phyloP scores from a whole-genome alignment of 1,140 invertebrate genomes.

The Samia ricini region DNA sequence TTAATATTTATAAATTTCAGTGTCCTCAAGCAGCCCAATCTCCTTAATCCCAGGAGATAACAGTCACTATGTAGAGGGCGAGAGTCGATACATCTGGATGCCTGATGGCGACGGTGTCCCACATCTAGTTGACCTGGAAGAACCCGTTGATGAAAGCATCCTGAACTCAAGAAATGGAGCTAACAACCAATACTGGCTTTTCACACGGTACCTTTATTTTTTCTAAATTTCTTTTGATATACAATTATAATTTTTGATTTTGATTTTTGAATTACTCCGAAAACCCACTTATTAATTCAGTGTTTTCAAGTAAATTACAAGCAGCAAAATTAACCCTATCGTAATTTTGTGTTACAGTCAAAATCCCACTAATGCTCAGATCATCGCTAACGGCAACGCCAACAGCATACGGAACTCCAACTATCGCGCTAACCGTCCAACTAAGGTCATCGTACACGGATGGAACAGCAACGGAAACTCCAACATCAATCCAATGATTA shows the following conservation, averaged over 20 bases:
- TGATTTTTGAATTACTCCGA: too few species aligned
- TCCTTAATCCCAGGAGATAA: conserved; percentile 32
- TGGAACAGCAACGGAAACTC: conserved; percentile 48
- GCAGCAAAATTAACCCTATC: background rate
- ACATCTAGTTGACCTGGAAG: conserved; percentile 30
- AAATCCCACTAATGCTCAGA: conserved; percentile 39
- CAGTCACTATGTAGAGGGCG: conserved; percentile 42
- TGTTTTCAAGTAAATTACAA: background rate
- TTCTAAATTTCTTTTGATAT: too few species aligned
- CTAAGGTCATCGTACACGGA: conserved; percentile 48
- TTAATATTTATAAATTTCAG: conserved; percentile 21
- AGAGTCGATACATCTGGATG: conserved; percentile 37
- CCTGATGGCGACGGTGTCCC: conserved; percentile 31
- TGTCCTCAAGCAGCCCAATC: conserved; percentile 28
- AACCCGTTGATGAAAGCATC: conserved; percentile 15
- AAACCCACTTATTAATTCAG: too few species aligned
- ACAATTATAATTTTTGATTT: too few species aligned
- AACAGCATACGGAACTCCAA: conserved; percentile 41
- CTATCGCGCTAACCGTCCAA: conserved; percentile 27
- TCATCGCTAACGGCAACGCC: conserved; percentile 37
- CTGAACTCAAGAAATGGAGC: conserved; percentile 26
- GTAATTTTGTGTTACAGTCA: conserved; percentile 26
- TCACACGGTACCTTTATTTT: conserved; percentile 35
- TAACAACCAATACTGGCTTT: conserved; percentile 39
- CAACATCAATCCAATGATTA: conserved; percentile 33